Base-by-base conservation (phyloP, 2,113 vertebrate genomes). In the Amblyornis subalaris region DNA sequence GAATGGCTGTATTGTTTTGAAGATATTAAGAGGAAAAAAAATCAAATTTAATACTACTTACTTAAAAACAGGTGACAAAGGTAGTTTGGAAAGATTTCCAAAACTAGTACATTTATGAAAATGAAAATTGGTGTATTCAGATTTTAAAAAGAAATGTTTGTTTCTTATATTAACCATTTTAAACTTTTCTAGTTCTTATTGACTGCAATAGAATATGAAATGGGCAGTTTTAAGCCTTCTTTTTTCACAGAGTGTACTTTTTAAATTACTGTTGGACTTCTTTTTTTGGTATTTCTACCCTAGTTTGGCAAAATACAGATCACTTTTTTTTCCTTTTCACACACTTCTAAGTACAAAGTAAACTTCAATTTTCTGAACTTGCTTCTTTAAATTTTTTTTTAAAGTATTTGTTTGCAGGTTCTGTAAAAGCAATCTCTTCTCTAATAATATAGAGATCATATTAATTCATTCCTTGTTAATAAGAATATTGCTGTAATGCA, bases 321-420 rank as follows among this genome's bases (percentile, higher is more conserved):
- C 0, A 12, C 28, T 12, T n/a, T 40, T 25, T 45, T 23, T 20
- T 38, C 47, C 2, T 7, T 57, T 75, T 80, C 3, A 17, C 6
- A 2, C 3, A 12, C 2, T 36, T 64, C 22, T 28, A 47, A 50
- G 17, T 22, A 26, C 3, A n/a, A 48, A 0, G 4, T 44, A 73
- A 51, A 8, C 1, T 24, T 31, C 7, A 28, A 10, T 67, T 67
- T 91, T 62, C 53, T 89, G 48, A 45, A 42, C 7, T 40, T 74
- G 0, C 1, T 64, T 54, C 2, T 58, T 67, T 20, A 42, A 35
- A 60, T 0, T 40, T 40, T 6, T 54, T 67, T 11, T n/a, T n/a
- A n/a, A 5, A 48, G 4, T 20, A 28, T n/a, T 83, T 71, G 1
- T 69, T 80, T 80, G 5, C 4, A 33, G 38, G 9, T 44, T 33